Percentiles rank a stretch among this genome's conserved stretches.
Conservation (phyloP, 2,797 vertebrate species). For the Lates japonicus region DNA sequence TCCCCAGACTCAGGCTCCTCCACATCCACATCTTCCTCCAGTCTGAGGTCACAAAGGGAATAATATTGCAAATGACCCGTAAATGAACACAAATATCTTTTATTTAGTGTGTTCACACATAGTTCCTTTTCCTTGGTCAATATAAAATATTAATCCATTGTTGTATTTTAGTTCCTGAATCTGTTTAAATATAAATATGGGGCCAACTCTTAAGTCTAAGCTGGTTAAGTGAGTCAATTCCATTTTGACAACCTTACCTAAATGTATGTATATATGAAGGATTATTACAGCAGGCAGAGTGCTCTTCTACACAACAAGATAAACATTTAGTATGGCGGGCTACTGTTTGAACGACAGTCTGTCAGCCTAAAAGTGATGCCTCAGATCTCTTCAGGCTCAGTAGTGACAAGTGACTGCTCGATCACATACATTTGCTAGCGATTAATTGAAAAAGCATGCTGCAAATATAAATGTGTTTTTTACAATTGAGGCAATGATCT, state of each 20-base stretch:
- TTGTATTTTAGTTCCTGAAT: not conserved
- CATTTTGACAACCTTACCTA: not conserved
- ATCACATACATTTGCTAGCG: not conserved
- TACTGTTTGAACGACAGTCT: not conserved
- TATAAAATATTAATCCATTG: not conserved
- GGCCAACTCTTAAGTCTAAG: no score
- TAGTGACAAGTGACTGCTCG: not conserved
- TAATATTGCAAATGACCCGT: not conserved
- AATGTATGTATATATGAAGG: not conserved
- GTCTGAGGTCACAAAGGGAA: conserved; percentile 66
- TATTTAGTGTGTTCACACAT: not conserved
- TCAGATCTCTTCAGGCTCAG: not conserved
- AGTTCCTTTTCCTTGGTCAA: not conserved
- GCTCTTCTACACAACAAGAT: not conserved
- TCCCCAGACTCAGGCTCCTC: conserved; percentile 88
- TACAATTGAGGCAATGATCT: no score
- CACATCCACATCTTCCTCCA: conserved; percentile 87
- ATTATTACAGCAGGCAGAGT: not conserved
- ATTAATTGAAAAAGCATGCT: not conserved
- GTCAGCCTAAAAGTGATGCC: not conserved
- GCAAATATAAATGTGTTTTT: no score
- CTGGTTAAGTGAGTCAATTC: not conserved
- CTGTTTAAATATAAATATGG: no score
- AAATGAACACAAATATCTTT: not conserved
- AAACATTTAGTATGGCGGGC: not conserved